Conservation (phyloP, 2,113 vertebrate genomes). For the Hippolais icterina region DNA sequence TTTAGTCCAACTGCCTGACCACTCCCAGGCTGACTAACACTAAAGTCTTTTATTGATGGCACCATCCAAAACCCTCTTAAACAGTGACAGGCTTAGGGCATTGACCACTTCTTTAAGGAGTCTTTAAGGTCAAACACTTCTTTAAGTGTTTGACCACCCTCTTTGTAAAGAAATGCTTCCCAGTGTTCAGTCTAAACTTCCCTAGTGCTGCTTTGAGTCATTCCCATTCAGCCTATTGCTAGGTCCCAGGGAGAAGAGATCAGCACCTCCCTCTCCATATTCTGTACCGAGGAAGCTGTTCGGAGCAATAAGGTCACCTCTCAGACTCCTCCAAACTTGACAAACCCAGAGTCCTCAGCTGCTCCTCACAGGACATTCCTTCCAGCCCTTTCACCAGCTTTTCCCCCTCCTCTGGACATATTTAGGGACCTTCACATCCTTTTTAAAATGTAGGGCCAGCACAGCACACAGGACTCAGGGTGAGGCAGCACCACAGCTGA, state of each 20-base stretch:
- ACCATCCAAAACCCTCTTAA: neutral
- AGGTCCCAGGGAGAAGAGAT: neutral
- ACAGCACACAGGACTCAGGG: neutral
- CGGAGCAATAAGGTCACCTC: neutral
- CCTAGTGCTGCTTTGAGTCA: neutral
- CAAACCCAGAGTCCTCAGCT: neutral
- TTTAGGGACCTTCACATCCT: neutral
- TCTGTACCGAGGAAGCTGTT: neutral
- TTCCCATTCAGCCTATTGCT: neutral
- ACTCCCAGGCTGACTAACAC: neutral
- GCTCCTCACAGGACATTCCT: neutral
- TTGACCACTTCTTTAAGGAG: neutral
- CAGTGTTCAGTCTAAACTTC: neutral
- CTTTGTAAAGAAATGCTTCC: neutral
- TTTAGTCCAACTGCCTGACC: neutral
- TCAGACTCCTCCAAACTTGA: neutral
- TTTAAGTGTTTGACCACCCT: neutral
- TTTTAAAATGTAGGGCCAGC: no score
- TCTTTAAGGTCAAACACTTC: no score
- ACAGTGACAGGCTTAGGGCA: neutral
- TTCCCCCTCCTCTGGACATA: no score
- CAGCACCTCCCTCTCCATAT: neutral
- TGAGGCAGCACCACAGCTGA: accelerated
- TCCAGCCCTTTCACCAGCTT: neutral
- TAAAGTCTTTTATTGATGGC: neutral